Evolutionary conservation across 2,797 vertebrate genomes (phyloP).

Genomic region (Octomys mimax): DNA sequence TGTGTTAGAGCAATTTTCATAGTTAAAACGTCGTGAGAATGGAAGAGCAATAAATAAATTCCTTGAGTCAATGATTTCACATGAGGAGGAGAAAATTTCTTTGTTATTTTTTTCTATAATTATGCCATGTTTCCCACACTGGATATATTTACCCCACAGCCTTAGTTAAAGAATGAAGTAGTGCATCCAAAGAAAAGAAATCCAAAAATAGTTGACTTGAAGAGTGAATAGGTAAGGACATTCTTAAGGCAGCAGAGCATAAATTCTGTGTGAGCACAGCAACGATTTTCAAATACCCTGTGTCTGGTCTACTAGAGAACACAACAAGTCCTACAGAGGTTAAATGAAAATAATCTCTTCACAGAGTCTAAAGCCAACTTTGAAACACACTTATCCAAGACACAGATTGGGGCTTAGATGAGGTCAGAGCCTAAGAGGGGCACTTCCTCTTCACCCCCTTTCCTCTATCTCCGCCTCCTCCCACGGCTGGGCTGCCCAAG

Average conservation of each 20-base stretch:
- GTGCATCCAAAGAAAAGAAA: background rate
- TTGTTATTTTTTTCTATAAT: background rate
- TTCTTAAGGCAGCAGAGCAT: background rate
- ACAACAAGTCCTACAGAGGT: background rate
- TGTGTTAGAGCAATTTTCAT: background rate
- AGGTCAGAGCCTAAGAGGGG: slow-evolving; percentile 52
- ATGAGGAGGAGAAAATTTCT: background rate
- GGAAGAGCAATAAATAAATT: background rate
- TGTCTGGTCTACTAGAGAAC: background rate
- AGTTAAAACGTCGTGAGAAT: background rate
- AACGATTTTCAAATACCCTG: background rate
- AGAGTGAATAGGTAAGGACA: background rate
- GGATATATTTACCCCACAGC: background rate
- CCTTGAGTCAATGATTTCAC: background rate
- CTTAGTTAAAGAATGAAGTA: background rate
- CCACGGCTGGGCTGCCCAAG: background rate
- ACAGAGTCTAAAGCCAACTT: background rate
- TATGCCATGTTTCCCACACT: background rate
- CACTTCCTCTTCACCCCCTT: slow-evolving; percentile 45
- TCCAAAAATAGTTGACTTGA: background rate
- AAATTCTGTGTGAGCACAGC: background rate
- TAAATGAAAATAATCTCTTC: slow-evolving; percentile 48
- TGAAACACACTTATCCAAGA: slow-evolving; percentile 44
- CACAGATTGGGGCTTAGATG: slow-evolving; percentile 44
- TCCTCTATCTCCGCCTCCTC: background rate